Evolutionary conservation across 2,113 vertebrate genomes (phyloP), one percentile per base, ranked within the genome.

Genomic region (Spermophilus dauricus): DNA sequence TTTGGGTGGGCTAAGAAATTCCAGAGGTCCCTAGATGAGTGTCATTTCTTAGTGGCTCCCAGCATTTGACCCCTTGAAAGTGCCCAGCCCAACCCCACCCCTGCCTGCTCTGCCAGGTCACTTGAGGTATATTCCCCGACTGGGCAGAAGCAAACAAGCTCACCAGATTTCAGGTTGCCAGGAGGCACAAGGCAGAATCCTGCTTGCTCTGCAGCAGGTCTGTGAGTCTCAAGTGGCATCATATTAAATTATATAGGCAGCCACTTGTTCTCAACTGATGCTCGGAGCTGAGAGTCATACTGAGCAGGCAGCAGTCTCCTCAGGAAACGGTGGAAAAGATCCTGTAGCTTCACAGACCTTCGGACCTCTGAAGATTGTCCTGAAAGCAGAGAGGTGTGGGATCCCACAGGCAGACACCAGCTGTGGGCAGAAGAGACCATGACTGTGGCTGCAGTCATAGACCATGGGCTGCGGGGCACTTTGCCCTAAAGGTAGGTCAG

Each of bases 241-340:
- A 98, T 99, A 99, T 99, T 99, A 98, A 99, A 99, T 99, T 99
- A 99, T 99, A 98, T 98, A 98, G 98, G 98, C 98, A 98, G 99
- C 98, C 97, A 98, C 98, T 98, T 98, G 98, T 98, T 98, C 94
- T 98, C 97, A 70, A 95, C 98, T 73, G 91, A 97, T 98, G 98
- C 97, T 96, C 96, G 87, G 97, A 97, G 98, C 98, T 45, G 90
- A 96, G 98, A 98, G 94, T 97, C 97, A 98, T 86, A 96, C 97
- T 97, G 89, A 98, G 97, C 98, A 97, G 97, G 97, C 96, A 97
- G 97, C 89, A 69, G 98, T 98, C 98, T 98, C 96, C 73, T 95
- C 48, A 37, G 96, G 97, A 98, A 98, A 97, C 93, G 8, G 45
- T 92, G 96, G 32, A 30, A 94, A 97, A 98, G 97, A 98, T 95